A percentile compares a stretch with the other conserved stretches of the same genome.
These are phyloP conservation scores for Tachyglossus aculeatus DNA, from an alignment of 2,797 vertebrate species.

Conservation along the genomic window DNA sequence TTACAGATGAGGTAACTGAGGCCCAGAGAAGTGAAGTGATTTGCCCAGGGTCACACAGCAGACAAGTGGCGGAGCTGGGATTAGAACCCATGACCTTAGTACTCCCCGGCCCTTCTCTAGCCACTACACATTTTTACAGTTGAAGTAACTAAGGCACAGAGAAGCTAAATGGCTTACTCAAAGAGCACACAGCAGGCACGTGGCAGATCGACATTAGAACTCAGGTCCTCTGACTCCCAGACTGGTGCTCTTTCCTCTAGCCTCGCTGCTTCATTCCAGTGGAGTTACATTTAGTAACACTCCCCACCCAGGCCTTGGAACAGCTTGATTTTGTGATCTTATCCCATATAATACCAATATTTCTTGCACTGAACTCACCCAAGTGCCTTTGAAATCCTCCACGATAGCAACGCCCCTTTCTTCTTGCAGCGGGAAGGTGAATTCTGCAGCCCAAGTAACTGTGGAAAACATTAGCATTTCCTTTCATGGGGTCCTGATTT, in stretches of 20 bases:
- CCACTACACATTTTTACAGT: no score
- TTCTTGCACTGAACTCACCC: conserved; percentile 31
- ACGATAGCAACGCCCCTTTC: neutral
- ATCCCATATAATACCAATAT: conserved; percentile 4
- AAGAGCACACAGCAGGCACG: neutral
- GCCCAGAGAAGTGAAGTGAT: no score
- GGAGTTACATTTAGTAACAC: no score
- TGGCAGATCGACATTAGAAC: neutral
- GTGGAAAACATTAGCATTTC: conserved; percentile 15
- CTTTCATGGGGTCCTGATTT: conserved; percentile 38
- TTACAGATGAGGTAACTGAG: no score
- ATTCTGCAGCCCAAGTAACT: neutral
- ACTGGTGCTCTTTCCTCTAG: neutral
- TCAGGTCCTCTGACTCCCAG: neutral
- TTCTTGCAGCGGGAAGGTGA: neutral
- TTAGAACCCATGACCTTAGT: no score
- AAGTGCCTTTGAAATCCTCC: neutral
- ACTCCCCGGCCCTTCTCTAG: no score
- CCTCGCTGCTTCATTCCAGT: neutral
- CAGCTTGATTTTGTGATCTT: neutral
- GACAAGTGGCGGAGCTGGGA: no score
- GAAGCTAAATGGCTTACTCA: no score
- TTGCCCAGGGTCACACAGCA: no score
- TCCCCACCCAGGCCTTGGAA: neutral
- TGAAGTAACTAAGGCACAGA: no score